phyloP scores from a whole-genome alignment of 2,113 vertebrate genomes.

The Crotalus horridus region DNA sequence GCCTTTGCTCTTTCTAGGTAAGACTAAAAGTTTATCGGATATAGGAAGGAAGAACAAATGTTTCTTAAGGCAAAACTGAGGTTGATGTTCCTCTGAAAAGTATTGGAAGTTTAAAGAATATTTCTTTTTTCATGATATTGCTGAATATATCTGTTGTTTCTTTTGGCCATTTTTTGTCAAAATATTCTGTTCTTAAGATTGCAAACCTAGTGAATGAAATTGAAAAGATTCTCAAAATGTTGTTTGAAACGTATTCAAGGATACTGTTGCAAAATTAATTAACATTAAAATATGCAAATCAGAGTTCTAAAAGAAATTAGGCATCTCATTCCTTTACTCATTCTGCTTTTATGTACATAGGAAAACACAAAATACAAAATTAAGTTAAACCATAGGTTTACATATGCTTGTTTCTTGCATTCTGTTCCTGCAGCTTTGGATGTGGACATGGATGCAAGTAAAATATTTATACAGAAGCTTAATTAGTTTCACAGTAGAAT shows the following conservation, averaged over 20 bases:
- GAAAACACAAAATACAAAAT: not conserved
- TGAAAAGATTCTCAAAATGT: slow-evolving; percentile 14
- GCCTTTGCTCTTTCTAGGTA: not conserved
- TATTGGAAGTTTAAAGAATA: slow-evolving; percentile 9
- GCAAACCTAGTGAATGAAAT: not conserved
- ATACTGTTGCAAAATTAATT: not conserved
- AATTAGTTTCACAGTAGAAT: not conserved
- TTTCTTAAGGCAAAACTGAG: slow-evolving; percentile 1
- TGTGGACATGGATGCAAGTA: not conserved
- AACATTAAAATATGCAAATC: not conserved
- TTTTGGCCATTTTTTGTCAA: slow-evolving; percentile 19
- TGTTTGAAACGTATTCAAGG: slow-evolving; percentile 7
- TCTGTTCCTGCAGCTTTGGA: not conserved
- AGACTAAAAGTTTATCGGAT: slow-evolving; percentile 24
- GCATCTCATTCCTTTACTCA: not conserved
- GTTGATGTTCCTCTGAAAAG: slow-evolving; percentile 16
- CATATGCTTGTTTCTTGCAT: not conserved
- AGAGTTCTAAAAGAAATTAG: slow-evolving; percentile 1
- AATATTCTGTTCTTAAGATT: not conserved
- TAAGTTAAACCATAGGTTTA: not conserved
- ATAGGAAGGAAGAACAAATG: slow-evolving; percentile 8
- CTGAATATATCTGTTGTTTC: rapidly evolving
- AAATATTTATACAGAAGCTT: not conserved
- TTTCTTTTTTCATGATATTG: not conserved
- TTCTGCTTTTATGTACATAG: not conserved